Evolutionary conservation across 37 sponge, comb jelly and placozoan genomes (phyloP), one percentile per base, ranked within the genome.

Genomic region (Aplysina aerophoba): DNA sequence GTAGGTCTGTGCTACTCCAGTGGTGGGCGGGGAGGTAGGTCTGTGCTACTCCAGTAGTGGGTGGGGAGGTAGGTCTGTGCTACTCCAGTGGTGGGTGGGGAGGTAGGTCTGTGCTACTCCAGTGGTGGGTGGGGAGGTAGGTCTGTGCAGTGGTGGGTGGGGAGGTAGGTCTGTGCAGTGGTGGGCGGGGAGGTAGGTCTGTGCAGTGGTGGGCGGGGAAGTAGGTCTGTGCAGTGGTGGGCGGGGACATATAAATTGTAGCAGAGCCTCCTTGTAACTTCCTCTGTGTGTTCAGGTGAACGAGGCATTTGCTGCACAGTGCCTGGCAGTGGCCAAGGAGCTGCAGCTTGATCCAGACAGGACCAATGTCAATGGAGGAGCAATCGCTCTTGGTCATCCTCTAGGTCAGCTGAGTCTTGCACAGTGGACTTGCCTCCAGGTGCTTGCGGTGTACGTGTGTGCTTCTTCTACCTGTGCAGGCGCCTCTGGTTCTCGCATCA

Each of bases 231-330:
- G 50, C 6, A 19, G 27, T 30, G 15, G 37, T 5, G 24, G n/a
- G 4, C 11, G 25, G 2, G n/a, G 63, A 41, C 24, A 55, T 16
- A 11, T n/a, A n/a, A n/a, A n/a, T n/a, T n/a, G n/a, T n/a, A n/a
- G n/a, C n/a, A n/a, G n/a, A 53, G 54, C 19, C 21, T 3, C 4
- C 8, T 3, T 44, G 50, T 44, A 8, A 11, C 50, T 44, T 3
- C 8, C 6, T 44, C 6, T 44, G 21, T 6, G 1, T 75, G 21
- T 72, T 0, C 87, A 98, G 98, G 94, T 98, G 27, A 98, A 98
- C 55, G 99, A 98, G 83, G 99, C 99, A 8, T 98, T 98, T 90
- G 99, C 99, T 38, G 88, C 99, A 44, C 99, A 98, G 79, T 94
- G 69, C 83, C 88, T 98, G 44, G 88, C 99, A 0, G 99, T 98